phyloP scores from a whole-genome alignment of 2,797 vertebrate species.

The Masticophis lateralis region DNA sequence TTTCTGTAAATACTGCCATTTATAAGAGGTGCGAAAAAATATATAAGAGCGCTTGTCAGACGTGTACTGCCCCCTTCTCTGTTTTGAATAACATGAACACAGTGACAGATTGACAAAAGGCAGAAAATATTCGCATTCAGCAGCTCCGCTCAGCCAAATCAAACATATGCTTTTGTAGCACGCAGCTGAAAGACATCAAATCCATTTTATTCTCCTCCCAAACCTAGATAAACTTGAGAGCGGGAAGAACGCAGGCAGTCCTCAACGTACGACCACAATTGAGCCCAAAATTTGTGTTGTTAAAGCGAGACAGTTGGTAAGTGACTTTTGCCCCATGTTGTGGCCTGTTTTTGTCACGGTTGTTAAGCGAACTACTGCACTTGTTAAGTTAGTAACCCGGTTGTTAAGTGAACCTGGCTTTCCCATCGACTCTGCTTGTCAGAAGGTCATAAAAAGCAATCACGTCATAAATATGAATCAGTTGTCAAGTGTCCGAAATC shows the following conservation, averaged over 20 bases:
- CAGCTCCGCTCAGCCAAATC: constrained; percentile 46
- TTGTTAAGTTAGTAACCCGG: not conserved
- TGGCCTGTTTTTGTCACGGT: not conserved
- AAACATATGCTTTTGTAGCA: constrained; percentile 49
- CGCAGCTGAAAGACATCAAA: constrained; percentile 32
- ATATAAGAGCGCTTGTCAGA: constrained; percentile 21
- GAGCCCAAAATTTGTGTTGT: not conserved
- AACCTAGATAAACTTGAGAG: not conserved
- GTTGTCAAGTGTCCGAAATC: not conserved
- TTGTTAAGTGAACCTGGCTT: not conserved
- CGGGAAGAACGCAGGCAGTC: not conserved
- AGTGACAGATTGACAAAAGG: constrained; percentile 51
- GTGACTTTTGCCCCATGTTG: not conserved
- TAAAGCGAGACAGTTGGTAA: not conserved
- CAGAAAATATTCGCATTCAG: constrained; percentile 53
- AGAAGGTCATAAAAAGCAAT: not conserved
- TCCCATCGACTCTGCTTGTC: not conserved
- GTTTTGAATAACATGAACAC: constrained; percentile 42
- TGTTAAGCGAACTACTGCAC: not conserved
- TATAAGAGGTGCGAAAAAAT: constrained; percentile 44
- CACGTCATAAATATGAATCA: not conserved
- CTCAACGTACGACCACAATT: not conserved
- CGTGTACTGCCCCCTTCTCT: not conserved
- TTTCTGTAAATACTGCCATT: constrained; percentile 48
- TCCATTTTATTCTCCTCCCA: constrained; percentile 33